These are phyloP conservation scores for Lophochroa leadbeateri DNA, from an alignment of 2,113 vertebrate genomes.

Conservation along the genomic window DNA sequence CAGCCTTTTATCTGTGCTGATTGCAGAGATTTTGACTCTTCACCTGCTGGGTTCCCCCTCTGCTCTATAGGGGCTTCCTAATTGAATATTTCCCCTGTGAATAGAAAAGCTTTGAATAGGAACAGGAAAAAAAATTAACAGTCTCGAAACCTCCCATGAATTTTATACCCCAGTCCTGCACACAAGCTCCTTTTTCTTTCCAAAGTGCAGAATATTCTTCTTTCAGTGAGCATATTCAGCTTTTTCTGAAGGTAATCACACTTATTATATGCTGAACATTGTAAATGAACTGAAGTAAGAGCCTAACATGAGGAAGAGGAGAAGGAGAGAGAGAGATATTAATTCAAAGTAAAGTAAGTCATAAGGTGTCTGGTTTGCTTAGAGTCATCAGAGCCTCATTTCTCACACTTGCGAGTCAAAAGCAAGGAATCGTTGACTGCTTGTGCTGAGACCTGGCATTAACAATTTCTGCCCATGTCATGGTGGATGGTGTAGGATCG, in stretches of 20 bases:
- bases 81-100: constrained; percentile 4
- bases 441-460: background rate
- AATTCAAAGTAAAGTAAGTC: background rate
- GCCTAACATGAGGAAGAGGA: background rate
- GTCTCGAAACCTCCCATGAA: background rate
- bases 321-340: background rate
- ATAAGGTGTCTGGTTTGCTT: background rate
- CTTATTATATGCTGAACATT: background rate
- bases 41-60: background rate
- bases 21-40: constrained; percentile 31
- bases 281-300: background rate
- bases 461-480: background rate
- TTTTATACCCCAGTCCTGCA: background rate
- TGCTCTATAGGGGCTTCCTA: background rate
- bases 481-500: background rate
- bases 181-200: background rate
- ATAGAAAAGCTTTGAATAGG: constrained; percentile 18
- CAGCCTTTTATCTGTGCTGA: constrained; percentile 35
- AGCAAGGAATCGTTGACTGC: background rate
- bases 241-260: background rate
- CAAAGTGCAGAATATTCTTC: background rate
- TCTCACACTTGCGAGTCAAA: background rate
- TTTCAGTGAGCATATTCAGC: background rate
- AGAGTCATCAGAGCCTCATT: background rate
- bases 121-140: background rate